These are phyloP conservation scores for Eurytoma adleriae DNA, from an alignment of 2,888 invertebrate genomes.

Conservation along the genomic window DNA sequence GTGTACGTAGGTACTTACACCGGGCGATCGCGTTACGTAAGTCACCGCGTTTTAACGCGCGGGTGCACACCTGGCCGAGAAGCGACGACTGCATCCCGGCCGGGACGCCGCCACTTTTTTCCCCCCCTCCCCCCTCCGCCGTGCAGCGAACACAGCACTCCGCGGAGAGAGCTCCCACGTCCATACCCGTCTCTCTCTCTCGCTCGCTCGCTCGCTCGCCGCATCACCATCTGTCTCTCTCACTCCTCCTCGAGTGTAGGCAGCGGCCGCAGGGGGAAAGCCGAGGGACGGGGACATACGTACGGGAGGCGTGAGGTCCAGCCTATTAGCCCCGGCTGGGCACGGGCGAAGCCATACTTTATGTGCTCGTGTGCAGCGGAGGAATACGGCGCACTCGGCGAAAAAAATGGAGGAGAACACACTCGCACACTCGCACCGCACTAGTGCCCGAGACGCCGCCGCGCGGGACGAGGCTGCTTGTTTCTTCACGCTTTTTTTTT, in stretches of 20 bases:
- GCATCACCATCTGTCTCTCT: conserved; percentile 8
- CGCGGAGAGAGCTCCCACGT: too few relatives aligned
- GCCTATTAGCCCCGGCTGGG: too few relatives aligned
- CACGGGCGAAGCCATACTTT: background rate
- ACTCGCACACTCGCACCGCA: background rate
- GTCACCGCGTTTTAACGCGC: too few relatives aligned
- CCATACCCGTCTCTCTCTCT: conserved; percentile 3
- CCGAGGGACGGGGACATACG: background rate
- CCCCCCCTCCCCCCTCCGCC: background rate
- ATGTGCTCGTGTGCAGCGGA: background rate
- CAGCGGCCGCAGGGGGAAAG: background rate
- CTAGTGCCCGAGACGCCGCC: background rate
- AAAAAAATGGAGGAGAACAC: background rate
- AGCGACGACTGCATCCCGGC: background rate
- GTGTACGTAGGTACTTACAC: too few relatives aligned
- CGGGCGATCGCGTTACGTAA: too few relatives aligned
- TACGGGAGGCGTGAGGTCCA: conserved; percentile 21
- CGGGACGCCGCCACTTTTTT: background rate
- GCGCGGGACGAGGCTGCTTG: too few relatives aligned
- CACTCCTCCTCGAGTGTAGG: background rate
- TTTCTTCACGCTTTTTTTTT: too few relatives aligned
- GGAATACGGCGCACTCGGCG: background rate
- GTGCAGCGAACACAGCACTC: too few relatives aligned
- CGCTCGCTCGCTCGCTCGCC: background rate
- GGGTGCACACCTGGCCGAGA: too few relatives aligned